These are phyloP conservation scores for Drosophila repletoides DNA, from an alignment of 1,140 invertebrate genomes.

Conservation along the genomic window DNA sequence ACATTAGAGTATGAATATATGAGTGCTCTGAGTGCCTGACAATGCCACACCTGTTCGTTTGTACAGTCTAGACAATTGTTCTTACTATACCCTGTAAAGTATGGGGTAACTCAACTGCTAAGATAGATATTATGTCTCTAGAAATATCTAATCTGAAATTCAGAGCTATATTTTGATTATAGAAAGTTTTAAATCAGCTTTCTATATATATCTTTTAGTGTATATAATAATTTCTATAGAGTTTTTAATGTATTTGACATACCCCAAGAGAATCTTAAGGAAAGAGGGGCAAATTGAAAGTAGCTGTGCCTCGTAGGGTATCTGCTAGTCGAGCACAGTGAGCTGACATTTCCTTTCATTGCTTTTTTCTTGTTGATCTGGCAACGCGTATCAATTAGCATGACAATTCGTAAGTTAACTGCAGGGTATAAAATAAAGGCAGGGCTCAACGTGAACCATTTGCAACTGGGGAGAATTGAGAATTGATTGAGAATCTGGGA, in stretches of 20 bases:
- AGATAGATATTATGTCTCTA: no score
- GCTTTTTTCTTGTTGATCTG: not conserved
- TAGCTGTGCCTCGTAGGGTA: not conserved
- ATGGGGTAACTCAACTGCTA: not conserved
- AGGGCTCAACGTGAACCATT: slow-evolving; percentile 27
- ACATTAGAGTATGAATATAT: no score
- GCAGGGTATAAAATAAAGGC: slow-evolving; percentile 39
- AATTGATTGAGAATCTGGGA: slow-evolving; percentile 23
- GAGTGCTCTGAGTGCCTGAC: slow-evolving; percentile 7
- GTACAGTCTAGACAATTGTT: slow-evolving; percentile 9
- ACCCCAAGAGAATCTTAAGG: no score
- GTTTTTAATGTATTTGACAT: no score
- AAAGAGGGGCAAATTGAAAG: no score
- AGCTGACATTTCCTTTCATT: not conserved
- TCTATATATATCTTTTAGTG: not conserved
- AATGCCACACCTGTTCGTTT: slow-evolving; percentile 46
- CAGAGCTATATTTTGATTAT: not conserved
- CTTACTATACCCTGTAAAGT: slow-evolving; percentile 13
- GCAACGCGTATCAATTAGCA: slow-evolving; percentile 46
- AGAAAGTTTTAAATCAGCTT: no score
- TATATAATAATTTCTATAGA: no score
- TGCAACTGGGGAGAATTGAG: slow-evolving; percentile 12
- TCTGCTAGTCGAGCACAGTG: not conserved
- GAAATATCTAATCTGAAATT: not conserved
- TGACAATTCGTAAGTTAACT: slow-evolving; percentile 41